Percentiles rank a stretch among this genome's conserved stretches.
Evolutionary conservation across 2,888 invertebrate species (phyloP).

Genomic region (Mimas tiliae): DNA sequence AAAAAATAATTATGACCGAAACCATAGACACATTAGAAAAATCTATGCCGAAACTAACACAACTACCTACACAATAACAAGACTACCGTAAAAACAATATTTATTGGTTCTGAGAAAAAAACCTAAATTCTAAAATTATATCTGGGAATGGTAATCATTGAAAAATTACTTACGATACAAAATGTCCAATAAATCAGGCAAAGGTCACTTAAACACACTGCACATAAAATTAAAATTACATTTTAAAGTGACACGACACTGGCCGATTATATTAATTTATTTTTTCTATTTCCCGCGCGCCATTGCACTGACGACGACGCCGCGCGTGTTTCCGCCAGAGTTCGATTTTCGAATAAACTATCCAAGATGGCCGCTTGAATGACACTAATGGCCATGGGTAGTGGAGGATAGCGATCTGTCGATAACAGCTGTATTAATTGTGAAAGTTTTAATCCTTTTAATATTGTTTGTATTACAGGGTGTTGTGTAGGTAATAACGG

Average conservation of each 20-base stretch:
- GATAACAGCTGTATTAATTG: conserved; percentile 38
- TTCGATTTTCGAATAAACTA: conserved; percentile 79
- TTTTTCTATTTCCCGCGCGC: conserved; percentile 53
- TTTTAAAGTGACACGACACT: conserved; percentile 6
- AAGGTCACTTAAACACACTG: conserved; percentile 24
- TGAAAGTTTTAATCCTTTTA: conserved; percentile 2
- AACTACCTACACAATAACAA: neutral
- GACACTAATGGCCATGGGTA: conserved; percentile 61
- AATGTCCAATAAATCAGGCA: conserved; percentile 17
- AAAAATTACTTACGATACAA: conserved; percentile 2
- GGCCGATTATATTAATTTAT: conserved; percentile 26
- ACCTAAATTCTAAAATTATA: neutral
- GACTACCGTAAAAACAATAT: no score
- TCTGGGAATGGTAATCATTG: neutral
- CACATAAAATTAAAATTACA: conserved; percentile 31
- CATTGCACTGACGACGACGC: conserved; percentile 39
- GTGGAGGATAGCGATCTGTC: conserved; percentile 51
- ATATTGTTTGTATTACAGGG: neutral
- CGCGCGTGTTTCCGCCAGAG: conserved; percentile 68
- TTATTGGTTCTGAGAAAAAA: neutral
- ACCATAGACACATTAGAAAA: no score
- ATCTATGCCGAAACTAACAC: no score
- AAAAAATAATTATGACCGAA: neutral
- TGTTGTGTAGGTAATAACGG: neutral
- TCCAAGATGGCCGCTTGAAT: conserved; percentile 72